A percentile compares a stretch with the other conserved stretches of the same genome.
Conservation (phyloP, 2,888 invertebrate species). For the Drosophila subsilvestris region DNA sequence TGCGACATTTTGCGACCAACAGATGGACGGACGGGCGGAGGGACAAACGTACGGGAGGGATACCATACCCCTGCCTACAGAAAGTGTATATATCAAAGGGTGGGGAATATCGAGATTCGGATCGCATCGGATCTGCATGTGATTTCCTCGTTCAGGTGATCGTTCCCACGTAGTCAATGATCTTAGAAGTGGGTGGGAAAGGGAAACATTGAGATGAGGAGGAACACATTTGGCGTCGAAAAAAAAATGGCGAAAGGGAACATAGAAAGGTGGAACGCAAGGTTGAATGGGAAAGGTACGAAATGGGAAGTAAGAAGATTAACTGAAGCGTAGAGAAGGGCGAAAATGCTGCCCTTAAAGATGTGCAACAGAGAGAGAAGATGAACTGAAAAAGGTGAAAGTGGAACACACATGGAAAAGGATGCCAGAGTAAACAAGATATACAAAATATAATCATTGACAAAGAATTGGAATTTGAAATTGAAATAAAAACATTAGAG, state of each 20-base stretch:
- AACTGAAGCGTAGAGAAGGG: too few species aligned
- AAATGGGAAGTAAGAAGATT: not conserved
- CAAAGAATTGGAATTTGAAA: too few species aligned
- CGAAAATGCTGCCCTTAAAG: too few species aligned
- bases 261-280: not conserved
- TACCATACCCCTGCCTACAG: slow-evolving; percentile 17
- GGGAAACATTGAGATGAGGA: not conserved
- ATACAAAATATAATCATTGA: not conserved
- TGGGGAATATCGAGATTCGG: not conserved
- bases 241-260: not conserved
- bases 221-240: not conserved
- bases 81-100: not conserved
- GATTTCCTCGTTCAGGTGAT: not conserved
- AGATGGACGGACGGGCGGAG: slow-evolving; percentile 7
- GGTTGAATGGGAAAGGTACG: not conserved
- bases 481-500: not conserved
- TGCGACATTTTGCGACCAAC: slow-evolving; percentile 31
- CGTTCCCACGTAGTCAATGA: not conserved
- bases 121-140: not conserved
- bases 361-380: too few species aligned
- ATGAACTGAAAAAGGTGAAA: too few species aligned
- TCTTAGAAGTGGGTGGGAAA: not conserved
- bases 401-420: not conserved
- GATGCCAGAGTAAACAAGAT: not conserved
- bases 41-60: slow-evolving; percentile 12